A percentile compares a stretch with the other conserved stretches of the same genome.
phyloP scores from a whole-genome alignment of 2,797 vertebrate genomes.

The Astyanax mexicanus region DNA sequence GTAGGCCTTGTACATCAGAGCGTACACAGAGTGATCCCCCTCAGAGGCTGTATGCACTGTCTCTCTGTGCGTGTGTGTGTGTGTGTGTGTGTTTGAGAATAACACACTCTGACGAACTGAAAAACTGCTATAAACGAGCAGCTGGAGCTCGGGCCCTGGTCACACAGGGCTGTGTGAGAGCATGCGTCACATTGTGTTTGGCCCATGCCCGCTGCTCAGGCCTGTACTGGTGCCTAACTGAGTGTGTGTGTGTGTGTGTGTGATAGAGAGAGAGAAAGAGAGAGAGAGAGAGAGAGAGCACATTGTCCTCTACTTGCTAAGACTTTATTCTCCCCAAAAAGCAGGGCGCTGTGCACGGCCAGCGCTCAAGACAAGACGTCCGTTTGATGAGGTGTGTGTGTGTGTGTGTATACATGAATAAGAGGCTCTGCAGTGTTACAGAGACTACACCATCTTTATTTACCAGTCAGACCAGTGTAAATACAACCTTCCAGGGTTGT shows the following conservation, averaged over 20 bases:
- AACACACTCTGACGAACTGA: conserved; percentile 43
- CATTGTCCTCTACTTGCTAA: conserved; percentile 45
- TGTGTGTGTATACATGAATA: too few relatives aligned
- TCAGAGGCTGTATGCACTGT: conserved; percentile 18
- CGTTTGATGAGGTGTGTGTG: conserved; percentile 50
- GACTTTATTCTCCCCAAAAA: conserved; percentile 45
- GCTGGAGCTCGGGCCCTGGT: conserved; percentile 40
- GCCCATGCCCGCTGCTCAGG: conserved; percentile 36
- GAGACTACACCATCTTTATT: conserved; percentile 51
- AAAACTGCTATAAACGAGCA: conserved; percentile 47
- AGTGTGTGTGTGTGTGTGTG: conserved; percentile 41
- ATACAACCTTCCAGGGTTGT: too few relatives aligned
- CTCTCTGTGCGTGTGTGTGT: conserved; percentile 22
- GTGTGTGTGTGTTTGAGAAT: conserved; percentile 31
- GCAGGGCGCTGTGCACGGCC: conserved; percentile 46
- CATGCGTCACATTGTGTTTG: conserved; percentile 46
- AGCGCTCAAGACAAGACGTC: conserved; percentile 53
- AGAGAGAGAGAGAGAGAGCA: too few relatives aligned
- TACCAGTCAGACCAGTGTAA: conserved; percentile 50
- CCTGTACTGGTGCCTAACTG: conserved; percentile 36
- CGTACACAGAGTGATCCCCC: conserved; percentile 5
- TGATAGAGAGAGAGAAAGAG: neutral
- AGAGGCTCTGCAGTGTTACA: conserved; percentile 42
- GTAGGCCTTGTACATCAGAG: neutral
- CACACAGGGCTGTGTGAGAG: conserved; percentile 45